Evolutionary conservation across 2,113 vertebrate genomes (phyloP).

Genomic region (Hypocryptadius cinnamomeus): DNA sequence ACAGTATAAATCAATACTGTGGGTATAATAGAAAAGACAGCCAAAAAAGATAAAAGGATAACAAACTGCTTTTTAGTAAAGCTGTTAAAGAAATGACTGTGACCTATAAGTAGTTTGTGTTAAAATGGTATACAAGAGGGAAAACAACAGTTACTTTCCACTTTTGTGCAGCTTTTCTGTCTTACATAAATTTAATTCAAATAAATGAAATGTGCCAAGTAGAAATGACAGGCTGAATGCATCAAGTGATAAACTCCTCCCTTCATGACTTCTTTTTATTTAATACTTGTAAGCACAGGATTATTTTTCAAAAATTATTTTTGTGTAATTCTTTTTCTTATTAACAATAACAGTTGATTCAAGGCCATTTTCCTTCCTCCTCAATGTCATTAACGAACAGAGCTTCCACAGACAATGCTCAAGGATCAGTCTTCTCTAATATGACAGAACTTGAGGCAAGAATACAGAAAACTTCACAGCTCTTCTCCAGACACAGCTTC

Average conservation of each 20-base stretch:
- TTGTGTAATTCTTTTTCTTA: background rate
- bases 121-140: background rate
- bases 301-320: background rate
- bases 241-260: background rate
- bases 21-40: background rate
- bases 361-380: background rate
- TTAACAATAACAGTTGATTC: background rate
- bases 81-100: background rate
- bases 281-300: background rate
- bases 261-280: background rate
- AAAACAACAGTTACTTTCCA: background rate
- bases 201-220: background rate
- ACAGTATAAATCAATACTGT: background rate
- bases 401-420: background rate
- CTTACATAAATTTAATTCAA: slow-evolving; percentile 3
- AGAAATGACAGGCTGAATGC: background rate
- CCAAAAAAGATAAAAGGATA: background rate
- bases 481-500: background rate
- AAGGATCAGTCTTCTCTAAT: background rate
- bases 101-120: background rate
- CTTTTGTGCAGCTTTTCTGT: background rate
- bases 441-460: background rate
- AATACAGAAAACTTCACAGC: background rate
- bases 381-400: background rate
- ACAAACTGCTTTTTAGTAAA: background rate